phyloP scores from a whole-genome alignment of 2,113 vertebrate genomes.

The Protobothrops mucrosquamatus region DNA sequence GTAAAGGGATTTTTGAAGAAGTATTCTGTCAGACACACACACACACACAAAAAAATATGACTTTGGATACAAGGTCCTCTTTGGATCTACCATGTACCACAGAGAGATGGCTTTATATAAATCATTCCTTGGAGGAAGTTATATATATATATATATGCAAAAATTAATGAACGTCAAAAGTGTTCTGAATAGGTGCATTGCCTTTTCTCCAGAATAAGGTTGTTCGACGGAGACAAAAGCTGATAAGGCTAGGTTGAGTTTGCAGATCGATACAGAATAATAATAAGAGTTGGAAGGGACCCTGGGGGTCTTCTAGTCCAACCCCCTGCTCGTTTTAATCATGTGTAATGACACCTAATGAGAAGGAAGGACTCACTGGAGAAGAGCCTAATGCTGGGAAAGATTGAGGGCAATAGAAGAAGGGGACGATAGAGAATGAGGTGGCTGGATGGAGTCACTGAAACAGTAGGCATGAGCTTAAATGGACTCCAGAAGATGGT shows the following conservation, averaged over 20 bases:
- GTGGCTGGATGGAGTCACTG: too few species aligned
- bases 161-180: conserved; percentile 17
- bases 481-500: too few species aligned
- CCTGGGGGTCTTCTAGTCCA: too few species aligned
- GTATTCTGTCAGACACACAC: background rate
- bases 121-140: background rate
- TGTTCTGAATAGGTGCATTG: background rate
- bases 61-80: background rate
- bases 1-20: conserved; percentile 32
- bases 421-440: too few species aligned
- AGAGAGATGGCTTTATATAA: conserved; percentile 24
- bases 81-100: conserved; percentile 9
- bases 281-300: too few species aligned
- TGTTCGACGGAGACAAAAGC: background rate
- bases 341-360: too few species aligned
- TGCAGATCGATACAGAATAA: background rate
- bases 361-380: too few species aligned
- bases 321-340: too few species aligned
- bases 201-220: background rate
- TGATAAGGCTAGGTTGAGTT: background rate
- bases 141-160: background rate
- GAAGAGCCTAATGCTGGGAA: too few species aligned
- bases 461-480: too few species aligned
- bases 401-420: too few species aligned
- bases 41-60: background rate